Base-by-base conservation (phyloP, 2,888 invertebrate genomes). In the Bursaphelenchus okinawaensis region DNA sequence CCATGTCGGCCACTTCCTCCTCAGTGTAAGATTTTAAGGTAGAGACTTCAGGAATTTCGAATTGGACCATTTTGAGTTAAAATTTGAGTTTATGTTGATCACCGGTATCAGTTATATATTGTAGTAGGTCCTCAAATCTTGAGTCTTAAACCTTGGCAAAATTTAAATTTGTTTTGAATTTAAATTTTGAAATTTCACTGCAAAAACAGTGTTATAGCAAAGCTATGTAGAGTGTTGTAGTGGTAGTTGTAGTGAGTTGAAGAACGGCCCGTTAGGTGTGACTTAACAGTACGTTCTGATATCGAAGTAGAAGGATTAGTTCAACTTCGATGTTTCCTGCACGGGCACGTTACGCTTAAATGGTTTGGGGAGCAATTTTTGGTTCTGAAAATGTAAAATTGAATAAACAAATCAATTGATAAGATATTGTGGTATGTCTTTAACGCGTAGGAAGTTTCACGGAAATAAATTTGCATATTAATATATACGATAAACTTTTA, bases 1-100 rank as follows among this genome's bases (percentile, higher is more conserved):
- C 57, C 19, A 24, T 28, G 24, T 62, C 60, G 22, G 60, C 22
- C 20, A 62, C 62, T 16, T 40, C 40, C 40, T 40, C 16, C 40
- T 40, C 40, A n/a, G 16, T 40, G 40, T 40, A 40, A 16, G 16
- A 12, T n/a, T 40, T 40, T 12, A 40, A n/a, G n/a, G 40, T 40
- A 12, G 12, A n/a, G 40, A 40, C 16, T 16, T 40, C 40, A n/a
- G 40, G 40, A 12, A 40, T 16, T n/a, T 40, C 40, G 6, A 40
- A 16, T 40, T 40, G 40, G 6, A 40, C 40, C 40, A 40, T 40
- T n/a, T 40, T 6, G 12, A 16, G 16, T 40, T 40, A 16, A 40
- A 1, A 16, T 1, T 40, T n/a, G 6, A 40, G 40, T 40, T 16
- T 1, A 40, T 40, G n/a, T n/a, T n/a, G n/a, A n/a, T 40, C 40